These are phyloP conservation scores for Umimayanthus chanpuru DNA, from an alignment of 92 coral and sea anemone species.

Conservation along the genomic window DNA sequence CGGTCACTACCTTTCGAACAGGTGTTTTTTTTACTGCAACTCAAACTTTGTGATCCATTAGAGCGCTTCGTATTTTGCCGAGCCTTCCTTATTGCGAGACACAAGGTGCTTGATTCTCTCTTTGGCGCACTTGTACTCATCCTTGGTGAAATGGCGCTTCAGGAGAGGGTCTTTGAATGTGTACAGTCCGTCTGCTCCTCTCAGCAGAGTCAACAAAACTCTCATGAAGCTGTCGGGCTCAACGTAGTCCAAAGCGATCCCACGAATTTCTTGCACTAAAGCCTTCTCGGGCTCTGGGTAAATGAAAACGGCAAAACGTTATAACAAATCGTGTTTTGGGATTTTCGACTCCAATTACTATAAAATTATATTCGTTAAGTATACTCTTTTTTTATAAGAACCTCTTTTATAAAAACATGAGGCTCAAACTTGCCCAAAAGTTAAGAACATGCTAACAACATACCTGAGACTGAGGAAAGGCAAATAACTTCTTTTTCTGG, in stretches of 20 bases:
- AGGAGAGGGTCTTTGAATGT: slow-evolving; percentile 34
- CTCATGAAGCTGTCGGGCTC: slow-evolving; percentile 46
- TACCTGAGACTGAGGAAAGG: too few species aligned
- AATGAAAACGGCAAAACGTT: neutral
- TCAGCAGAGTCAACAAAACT: slow-evolving; percentile 18
- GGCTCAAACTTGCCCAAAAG: neutral
- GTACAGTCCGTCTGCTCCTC: slow-evolving; percentile 35
- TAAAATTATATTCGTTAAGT: too few species aligned
- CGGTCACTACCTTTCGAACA: neutral
- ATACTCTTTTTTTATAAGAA: too few species aligned
- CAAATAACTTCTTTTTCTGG: too few species aligned
- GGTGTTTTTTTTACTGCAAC: neutral
- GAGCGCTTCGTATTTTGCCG: slow-evolving; percentile 38
- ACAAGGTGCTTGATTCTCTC: slow-evolving; percentile 35
- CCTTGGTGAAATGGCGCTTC: slow-evolving; percentile 35
- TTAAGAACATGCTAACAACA: neutral
- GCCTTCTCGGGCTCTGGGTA: slow-evolving; percentile 37
- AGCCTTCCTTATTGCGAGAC: slow-evolving; percentile 35
- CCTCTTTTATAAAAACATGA: too few species aligned
- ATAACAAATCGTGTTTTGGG: neutral
- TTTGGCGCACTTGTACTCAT: slow-evolving; percentile 41
- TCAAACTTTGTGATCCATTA: neutral
- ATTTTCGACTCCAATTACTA: too few species aligned
- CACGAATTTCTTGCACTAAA: slow-evolving; percentile 38
- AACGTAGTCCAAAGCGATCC: slow-evolving; percentile 18